Evolutionary conservation across 1,140 invertebrate genomes (phyloP).

Genomic region (Hormaphis cornu): DNA sequence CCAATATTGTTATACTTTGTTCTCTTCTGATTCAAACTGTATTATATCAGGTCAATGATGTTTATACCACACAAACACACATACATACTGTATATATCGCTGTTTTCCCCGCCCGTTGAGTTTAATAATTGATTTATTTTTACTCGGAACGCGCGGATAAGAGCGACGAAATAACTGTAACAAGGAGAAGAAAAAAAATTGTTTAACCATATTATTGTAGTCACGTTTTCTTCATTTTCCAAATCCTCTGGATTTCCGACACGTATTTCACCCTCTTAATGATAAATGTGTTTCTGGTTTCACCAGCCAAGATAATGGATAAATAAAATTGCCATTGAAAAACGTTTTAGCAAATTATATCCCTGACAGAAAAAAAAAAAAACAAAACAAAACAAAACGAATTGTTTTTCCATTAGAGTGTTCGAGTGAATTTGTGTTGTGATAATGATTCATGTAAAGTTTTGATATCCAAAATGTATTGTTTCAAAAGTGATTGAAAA

Average conservation of each 20-base stretch:
- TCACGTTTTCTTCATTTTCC: background rate
- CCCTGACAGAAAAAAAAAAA: too few species aligned
- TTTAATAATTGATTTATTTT: background rate
- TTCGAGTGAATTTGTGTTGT: too few species aligned
- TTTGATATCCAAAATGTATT: too few species aligned
- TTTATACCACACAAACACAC: too few species aligned
- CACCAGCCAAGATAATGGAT: background rate
- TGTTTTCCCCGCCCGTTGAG: background rate
- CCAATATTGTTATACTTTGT: too few species aligned
- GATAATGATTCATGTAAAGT: too few species aligned
- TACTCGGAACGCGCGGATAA: background rate
- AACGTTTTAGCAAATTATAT: background rate
- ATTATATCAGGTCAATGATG: too few species aligned
- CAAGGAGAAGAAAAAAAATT: background rate
- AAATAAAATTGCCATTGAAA: background rate
- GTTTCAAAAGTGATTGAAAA: too few species aligned
- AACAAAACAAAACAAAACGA: too few species aligned
- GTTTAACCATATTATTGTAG: background rate
- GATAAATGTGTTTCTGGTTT: background rate
- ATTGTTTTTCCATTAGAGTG: too few species aligned
- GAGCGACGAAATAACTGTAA: background rate
- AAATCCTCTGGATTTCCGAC: background rate
- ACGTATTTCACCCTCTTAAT: background rate
- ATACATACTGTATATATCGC: too few species aligned
- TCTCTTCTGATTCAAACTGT: too few species aligned